Evolutionary conservation across 1,140 invertebrate genomes (phyloP), one percentile per base, ranked within the genome.

Genomic region (Notospermus geniculatus): DNA sequence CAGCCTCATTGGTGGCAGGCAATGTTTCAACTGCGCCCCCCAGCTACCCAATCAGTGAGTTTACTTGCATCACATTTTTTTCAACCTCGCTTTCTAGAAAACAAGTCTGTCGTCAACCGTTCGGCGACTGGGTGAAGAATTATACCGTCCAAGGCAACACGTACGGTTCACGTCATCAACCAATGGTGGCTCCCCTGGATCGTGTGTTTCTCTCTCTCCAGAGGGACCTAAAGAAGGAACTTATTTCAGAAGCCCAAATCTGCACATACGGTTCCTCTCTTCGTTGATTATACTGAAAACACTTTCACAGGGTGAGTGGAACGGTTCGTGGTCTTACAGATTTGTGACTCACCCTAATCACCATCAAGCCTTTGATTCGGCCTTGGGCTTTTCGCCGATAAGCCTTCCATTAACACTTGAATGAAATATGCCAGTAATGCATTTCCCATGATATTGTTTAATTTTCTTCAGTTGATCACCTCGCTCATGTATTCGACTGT

Each of bases 401-500:
- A n/a, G n/a, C n/a, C n/a, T n/a, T n/a, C n/a, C n/a, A n/a, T n/a
- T n/a, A n/a, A n/a, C n/a, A n/a, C n/a, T n/a, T n/a, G n/a, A n/a
- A n/a, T n/a, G n/a, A n/a, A n/a, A n/a, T n/a, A n/a, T n/a, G n/a
- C n/a, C n/a, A n/a, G n/a, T n/a, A n/a, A n/a, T n/a, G n/a, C n/a
- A n/a, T n/a, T n/a, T n/a, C n/a, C n/a, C n/a, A n/a, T n/a, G n/a
- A n/a, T n/a, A n/a, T n/a, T n/a, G n/a, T n/a, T n/a, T n/a, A n/a
- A n/a, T n/a, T n/a, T n/a, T n/a, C n/a, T 65, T 27, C 71, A 81
- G 79, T 75, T 63, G 78, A 81, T 63, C 63, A 76, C 13, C 29
- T 81, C n/a, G 78, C 78, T n/a, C 71, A 79, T 59, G 78, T 79
- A 9, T 79, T 78, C 70, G 77, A 78, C 62, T 64, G 74, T 1